phyloP scores from a whole-genome alignment of 2,113 vertebrate species.

The Alosa alosa region DNA sequence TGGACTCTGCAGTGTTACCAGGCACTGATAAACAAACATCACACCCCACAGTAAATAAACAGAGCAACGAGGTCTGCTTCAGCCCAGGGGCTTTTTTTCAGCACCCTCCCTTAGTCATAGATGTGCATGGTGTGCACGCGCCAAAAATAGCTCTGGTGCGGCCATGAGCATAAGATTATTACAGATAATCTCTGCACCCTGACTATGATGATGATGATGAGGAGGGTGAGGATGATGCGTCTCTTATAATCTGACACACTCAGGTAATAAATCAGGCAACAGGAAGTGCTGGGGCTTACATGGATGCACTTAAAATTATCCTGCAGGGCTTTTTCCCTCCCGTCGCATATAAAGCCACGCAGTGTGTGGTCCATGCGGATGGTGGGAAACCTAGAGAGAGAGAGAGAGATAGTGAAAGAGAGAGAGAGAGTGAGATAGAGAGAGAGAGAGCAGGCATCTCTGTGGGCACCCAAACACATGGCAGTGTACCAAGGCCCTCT shows the following conservation, averaged over 20 bases:
- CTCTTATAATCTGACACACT: conserved; percentile 9
- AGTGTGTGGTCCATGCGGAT: not conserved
- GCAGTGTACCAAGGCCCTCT: conserved; percentile 31
- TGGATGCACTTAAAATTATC: not conserved
- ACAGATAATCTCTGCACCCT: not conserved
- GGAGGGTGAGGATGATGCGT: not conserved
- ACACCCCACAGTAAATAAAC: not conserved
- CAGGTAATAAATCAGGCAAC: conserved; percentile 5
- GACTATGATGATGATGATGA: not conserved
- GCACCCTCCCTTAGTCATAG: not conserved
- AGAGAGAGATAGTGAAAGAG: not conserved
- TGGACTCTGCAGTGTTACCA: not conserved
- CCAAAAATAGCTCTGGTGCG: not conserved
- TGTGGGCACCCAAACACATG: not conserved
- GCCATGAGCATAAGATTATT: not conserved
- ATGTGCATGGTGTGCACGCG: not conserved
- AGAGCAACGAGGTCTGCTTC: not conserved
- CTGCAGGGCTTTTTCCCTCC: not conserved
- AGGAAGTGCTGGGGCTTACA: not conserved
- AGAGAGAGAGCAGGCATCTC: conserved; percentile 4
- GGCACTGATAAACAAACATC: not conserved
- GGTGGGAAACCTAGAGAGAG: not conserved
- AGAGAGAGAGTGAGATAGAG: conserved; percentile 7
- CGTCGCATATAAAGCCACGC: not conserved
- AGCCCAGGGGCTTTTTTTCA: not conserved